These are phyloP conservation scores for Synergus umbraculus DNA, from an alignment of 2,888 invertebrate species.

Conservation along the genomic window DNA sequence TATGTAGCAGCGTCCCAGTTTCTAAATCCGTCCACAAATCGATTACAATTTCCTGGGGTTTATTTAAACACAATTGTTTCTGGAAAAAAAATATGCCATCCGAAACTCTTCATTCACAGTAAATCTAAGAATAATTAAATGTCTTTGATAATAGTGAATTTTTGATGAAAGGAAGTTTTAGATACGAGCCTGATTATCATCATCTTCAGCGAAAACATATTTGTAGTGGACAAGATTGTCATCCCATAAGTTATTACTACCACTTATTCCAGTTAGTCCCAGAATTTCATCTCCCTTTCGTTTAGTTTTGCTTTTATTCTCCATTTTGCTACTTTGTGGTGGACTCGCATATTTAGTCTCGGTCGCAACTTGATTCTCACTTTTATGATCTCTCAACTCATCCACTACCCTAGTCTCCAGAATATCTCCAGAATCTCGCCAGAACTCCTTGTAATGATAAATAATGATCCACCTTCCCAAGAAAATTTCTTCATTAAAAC, in stretches of 20 bases:
- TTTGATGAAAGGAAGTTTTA: background rate
- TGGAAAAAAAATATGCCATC: background rate
- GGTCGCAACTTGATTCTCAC: background rate
- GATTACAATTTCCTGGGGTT: background rate
- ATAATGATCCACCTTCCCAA: background rate
- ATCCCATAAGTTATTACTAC: slow-evolving; percentile 28
- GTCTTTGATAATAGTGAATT: background rate
- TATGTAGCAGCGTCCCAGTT: slow-evolving; percentile 1
- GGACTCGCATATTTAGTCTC: slow-evolving; percentile 1
- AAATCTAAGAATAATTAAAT: background rate
- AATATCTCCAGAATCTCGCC: too few relatives aligned
- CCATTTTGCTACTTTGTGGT: slow-evolving; percentile 29
- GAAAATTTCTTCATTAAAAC: background rate
- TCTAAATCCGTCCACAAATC: slow-evolving; percentile 29
- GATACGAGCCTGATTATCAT: slow-evolving; percentile 1
- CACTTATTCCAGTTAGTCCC: slow-evolving; percentile 25
- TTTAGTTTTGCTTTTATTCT: slow-evolving; percentile 12
- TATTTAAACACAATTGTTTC: slow-evolving; percentile 8
- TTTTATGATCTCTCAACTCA: background rate
- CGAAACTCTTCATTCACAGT: background rate
- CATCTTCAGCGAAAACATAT: background rate
- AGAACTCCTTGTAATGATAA: background rate
- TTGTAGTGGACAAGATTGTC: slow-evolving; percentile 11
- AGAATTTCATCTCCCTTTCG: background rate
- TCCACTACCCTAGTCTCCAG: background rate